These are phyloP conservation scores for Trichogramma dendrolimi DNA, from an alignment of 2,888 invertebrate genomes.

Conservation along the genomic window DNA sequence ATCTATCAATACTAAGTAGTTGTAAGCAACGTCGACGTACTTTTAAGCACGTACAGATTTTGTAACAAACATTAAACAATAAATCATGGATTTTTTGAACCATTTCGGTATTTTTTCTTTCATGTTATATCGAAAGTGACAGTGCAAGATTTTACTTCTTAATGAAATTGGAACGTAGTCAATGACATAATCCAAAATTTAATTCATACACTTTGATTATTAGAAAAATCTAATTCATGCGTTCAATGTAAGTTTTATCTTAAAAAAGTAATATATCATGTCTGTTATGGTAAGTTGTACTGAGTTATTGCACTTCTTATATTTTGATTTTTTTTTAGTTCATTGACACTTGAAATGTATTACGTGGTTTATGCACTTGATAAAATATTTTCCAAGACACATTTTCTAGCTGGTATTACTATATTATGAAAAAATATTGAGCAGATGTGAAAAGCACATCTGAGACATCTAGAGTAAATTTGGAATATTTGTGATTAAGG, in stretches of 20 bases:
- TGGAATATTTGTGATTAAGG: constrained; percentile 23
- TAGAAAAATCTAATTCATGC: neutral
- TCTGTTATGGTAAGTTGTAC: constrained; percentile 17
- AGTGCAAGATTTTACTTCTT: constrained; percentile 6
- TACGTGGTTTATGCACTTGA: neutral
- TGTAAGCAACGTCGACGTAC: constrained; percentile 22
- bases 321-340: constrained; percentile 12
- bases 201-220: neutral
- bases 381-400: too few relatives aligned
- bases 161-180: constrained; percentile 2
- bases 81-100: constrained; percentile 6
- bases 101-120: neutral
- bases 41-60: constrained; percentile 13
- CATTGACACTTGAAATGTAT: neutral
- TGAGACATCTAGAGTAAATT: constrained; percentile 22
- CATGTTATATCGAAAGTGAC: constrained; percentile 3
- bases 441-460: constrained; percentile 17
- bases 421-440: constrained; percentile 10
- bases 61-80: constrained; percentile 21
- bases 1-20: constrained; percentile 20
- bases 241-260: neutral
- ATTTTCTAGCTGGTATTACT: constrained; percentile 7
- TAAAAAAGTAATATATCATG: neutral
- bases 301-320: constrained; percentile 17
- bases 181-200: constrained; percentile 1